Conservation (phyloP, 2,113 vertebrate genomes). For the Percopsis transmontana region DNA sequence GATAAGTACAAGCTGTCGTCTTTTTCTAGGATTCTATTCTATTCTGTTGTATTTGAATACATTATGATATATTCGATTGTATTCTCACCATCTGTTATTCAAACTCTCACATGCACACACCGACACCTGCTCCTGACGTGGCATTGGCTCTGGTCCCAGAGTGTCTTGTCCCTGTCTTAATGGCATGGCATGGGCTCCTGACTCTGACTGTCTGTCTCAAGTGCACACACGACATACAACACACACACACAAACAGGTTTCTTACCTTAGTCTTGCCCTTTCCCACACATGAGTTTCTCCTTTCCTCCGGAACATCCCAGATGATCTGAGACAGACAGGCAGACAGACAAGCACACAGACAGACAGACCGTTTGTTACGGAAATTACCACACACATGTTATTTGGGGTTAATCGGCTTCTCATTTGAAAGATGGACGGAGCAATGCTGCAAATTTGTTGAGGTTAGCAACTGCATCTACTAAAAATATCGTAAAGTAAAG, state of each 20-base stretch:
- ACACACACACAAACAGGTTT: conserved; percentile 9
- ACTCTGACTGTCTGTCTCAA: conserved; percentile 2
- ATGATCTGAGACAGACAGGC: conserved; percentile 71
- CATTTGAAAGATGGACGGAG: too few relatives aligned
- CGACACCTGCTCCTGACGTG: conserved; percentile 7
- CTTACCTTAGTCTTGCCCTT: conserved; percentile 88
- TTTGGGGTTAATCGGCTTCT: too few relatives aligned
- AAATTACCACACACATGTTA: not conserved
- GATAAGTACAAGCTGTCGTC: too few relatives aligned
- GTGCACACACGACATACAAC: conserved; percentile 9
- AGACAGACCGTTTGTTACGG: not conserved
- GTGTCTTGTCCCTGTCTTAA: conserved; percentile 29
- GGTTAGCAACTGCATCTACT: too few relatives aligned
- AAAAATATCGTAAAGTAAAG: too few relatives aligned
- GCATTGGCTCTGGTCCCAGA: conserved; percentile 57
- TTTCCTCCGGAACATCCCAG: conserved; percentile 82
- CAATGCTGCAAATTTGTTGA: too few relatives aligned
- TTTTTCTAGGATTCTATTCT: conserved; percentile 8
- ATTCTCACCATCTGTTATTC: not conserved
- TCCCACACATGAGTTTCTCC: conserved; percentile 77
- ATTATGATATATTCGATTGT: not conserved
- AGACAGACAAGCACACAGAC: not conserved
- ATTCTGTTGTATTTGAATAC: conserved; percentile 1
- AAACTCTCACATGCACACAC: conserved; percentile 1
- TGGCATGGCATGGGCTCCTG: conserved; percentile 22